Percentiles rank a stretch among this genome's conserved stretches.
These are phyloP conservation scores for Rhizomys pruinosus DNA, from an alignment of 2,113 vertebrate species.

Conservation along the genomic window DNA sequence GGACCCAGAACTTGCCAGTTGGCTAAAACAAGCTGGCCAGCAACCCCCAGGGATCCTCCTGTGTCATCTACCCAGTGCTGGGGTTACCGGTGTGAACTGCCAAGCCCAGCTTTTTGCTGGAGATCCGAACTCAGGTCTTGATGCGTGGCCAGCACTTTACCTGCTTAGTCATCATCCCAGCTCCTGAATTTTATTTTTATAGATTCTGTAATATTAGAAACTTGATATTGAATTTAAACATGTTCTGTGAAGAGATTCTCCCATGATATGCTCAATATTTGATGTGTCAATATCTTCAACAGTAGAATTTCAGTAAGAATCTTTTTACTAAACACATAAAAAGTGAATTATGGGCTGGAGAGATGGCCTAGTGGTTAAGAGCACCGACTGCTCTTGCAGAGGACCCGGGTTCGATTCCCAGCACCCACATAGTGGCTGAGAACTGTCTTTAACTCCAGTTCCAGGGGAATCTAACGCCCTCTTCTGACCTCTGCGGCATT, in stretches of 20 bases:
- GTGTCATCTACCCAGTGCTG: not conserved
- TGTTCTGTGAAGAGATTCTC: not conserved
- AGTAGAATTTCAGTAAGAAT: slow-evolving; percentile 21
- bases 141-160: not conserved
- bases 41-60: not conserved
- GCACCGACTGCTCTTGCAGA: no score
- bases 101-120: not conserved
- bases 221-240: not conserved
- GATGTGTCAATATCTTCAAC: not conserved
- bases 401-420: no score
- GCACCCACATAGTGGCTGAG: no score
- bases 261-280: not conserved
- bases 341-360: no score
- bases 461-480: no score
- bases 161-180: not conserved
- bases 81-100: not conserved
- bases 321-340: not conserved
- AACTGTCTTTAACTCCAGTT: no score
- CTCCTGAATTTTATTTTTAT: not conserved
- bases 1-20: not conserved
- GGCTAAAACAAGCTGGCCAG: no score
- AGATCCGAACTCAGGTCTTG: no score
- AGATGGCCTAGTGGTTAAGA: no score
- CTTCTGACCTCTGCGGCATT: no score
- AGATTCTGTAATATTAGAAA: slow-evolving; percentile 40